Percentiles rank a stretch among this genome's conserved stretches.
These are phyloP conservation scores for Gorilla gorilla DNA, from an alignment of 2,113 vertebrate genomes.

Conservation along the genomic window DNA sequence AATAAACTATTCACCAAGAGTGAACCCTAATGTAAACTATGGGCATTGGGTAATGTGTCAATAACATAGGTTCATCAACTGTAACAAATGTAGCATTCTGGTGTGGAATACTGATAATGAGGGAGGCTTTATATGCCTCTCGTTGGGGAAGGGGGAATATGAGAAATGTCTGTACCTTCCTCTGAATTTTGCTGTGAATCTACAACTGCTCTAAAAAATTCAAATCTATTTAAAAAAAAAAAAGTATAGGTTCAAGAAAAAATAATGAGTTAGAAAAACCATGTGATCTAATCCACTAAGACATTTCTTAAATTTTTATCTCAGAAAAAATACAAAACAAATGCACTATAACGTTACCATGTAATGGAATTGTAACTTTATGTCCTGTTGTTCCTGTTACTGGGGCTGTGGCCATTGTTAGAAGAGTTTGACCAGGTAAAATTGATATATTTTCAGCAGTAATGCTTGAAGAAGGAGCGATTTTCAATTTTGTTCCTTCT, in stretches of 20 bases:
- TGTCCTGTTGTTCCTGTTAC: constrained; percentile 82
- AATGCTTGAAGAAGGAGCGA: constrained; percentile 75
- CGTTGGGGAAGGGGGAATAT: neutral
- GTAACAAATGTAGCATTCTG: neutral
- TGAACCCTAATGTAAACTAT: neutral
- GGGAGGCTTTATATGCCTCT: too few relatives aligned
- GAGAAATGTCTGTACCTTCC: neutral
- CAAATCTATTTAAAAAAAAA: neutral
- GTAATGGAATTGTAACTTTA: constrained; percentile 89
- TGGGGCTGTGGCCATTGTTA: constrained; percentile 86
- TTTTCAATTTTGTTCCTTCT: constrained; percentile 84
- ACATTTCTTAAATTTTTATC: constrained; percentile 28
- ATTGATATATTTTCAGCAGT: constrained; percentile 76
- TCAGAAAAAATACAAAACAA: constrained; percentile 41
- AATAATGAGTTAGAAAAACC: neutral
- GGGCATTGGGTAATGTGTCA: neutral
- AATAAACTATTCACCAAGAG: neutral
- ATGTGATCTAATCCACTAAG: constrained; percentile 8
- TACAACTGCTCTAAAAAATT: constrained; percentile 1
- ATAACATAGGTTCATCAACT: neutral
- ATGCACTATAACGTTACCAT: constrained; percentile 83
- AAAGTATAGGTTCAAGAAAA: neutral
- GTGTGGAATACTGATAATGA: neutral
- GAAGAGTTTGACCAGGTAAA: constrained; percentile 87
- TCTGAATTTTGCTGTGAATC: neutral